Percentiles rank a stretch among this genome's conserved stretches.
Conservation (phyloP, 2,888 invertebrate species). For the Microchrysa polita region DNA sequence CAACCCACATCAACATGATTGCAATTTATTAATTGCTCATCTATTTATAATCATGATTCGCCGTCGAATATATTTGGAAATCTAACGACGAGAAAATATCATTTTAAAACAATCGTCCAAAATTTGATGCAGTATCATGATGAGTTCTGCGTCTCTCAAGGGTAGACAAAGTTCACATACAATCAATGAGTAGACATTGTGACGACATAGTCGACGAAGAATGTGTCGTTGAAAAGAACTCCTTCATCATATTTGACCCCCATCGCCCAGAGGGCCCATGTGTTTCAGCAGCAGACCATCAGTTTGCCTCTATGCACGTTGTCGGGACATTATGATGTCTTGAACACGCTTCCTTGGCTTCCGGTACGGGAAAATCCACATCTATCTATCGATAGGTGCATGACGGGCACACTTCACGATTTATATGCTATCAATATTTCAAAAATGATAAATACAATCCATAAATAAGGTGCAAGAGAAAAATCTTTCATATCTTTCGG, state of each 20-base stretch:
- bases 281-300: slow-evolving; percentile 30
- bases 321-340: slow-evolving; percentile 15
- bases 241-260: slow-evolving; percentile 42
- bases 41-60: slow-evolving; percentile 32
- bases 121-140: not conserved
- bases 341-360: slow-evolving; percentile 26
- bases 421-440: slow-evolving; percentile 55
- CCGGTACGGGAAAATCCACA: slow-evolving; percentile 30
- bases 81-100: too few relatives aligned
- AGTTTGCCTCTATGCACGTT: slow-evolving; percentile 18
- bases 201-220: slow-evolving; percentile 14
- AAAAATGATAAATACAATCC: slow-evolving; percentile 56
- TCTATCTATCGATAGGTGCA: slow-evolving; percentile 43
- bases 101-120: too few relatives aligned
- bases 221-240: slow-evolving; percentile 29
- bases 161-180: slow-evolving; percentile 16
- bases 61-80: not conserved
- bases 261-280: slow-evolving; percentile 27
- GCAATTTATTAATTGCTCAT: slow-evolving; percentile 36
- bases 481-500: slow-evolving; percentile 49
- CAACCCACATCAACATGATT: slow-evolving; percentile 24
- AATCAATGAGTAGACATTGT: slow-evolving; percentile 9
- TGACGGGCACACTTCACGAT: slow-evolving; percentile 52
- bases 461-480: slow-evolving; percentile 55
- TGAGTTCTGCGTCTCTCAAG: slow-evolving; percentile 8